Evolutionary conservation across 2,888 invertebrate species (phyloP), one percentile per base, ranked within the genome.

Genomic region (Aphidoletes aphidimyza): DNA sequence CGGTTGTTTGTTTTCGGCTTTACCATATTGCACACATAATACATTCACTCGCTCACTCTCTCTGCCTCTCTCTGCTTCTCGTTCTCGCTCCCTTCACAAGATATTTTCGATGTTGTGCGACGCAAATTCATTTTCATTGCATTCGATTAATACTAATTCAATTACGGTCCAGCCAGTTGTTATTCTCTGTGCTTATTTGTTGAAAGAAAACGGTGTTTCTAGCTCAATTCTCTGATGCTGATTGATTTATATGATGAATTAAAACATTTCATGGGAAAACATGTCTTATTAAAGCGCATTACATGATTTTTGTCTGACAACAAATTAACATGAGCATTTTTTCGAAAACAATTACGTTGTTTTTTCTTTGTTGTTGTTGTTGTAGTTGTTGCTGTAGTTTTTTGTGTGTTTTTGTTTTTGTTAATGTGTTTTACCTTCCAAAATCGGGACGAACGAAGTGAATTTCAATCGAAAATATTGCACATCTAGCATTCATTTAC

Each of bases 201-300:
- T n/a, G n/a, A n/a, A 54, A 54, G 39, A 5, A 11, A 69, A 69
- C 30, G 30, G 69, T 69, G 69, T 69, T 69, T 2, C 54, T 3
- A 69, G 69, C 30, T 69, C 69, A 69, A 30, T 69, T 69, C n/a
- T n/a, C n/a, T n/a, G n/a, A n/a, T n/a, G 26, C 69, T 34, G 69
- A 69, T 69, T 69, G 69, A 69, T 69, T 69, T 69, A 69, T 69
- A 69, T 69, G 69, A 30, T 69, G 69, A 69, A 69, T 69, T 69
- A 14, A 69, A 17, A 30, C 69, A 69, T 69, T 69, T 30, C 69
- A 69, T 69, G 69, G 34, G 69, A 69, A 69, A 30, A 30, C 69
- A 14, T 69, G 69, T 69, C 69, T 69, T 69, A 69, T 69, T 69
- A 34, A 69, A 69, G 30, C 26, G 30, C 26, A 30, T 34, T 69